Evolutionary conservation across 1,140 invertebrate species (phyloP).

Genomic region (Conus betulinus): DNA sequence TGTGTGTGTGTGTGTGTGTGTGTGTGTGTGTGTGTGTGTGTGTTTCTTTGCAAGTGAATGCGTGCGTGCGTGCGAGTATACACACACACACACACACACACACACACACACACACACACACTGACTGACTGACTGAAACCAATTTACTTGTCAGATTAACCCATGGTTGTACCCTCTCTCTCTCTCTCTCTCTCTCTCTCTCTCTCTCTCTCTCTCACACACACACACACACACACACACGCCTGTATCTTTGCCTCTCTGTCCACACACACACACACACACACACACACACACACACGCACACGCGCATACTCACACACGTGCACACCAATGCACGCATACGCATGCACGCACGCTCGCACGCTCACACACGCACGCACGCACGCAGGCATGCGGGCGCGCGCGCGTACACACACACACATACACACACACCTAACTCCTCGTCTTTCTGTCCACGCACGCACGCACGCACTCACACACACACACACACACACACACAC

Average conservation of each 20-base stretch:
- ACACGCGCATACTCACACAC: not conserved
- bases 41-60: no score
- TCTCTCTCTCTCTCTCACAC: not conserved
- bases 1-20: no score
- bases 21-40: no score
- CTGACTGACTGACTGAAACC: no score
- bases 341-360: not conserved
- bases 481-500: constrained; percentile 5
- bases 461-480: not conserved
- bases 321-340: not conserved
- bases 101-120: no score
- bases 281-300: constrained; percentile 15
- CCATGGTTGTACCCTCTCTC: no score
- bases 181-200: no score
- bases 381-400: no score
- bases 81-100: no score
- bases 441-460: not conserved
- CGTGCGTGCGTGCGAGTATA: no score
- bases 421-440: not conserved
- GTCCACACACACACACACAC: constrained; percentile 5
- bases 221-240: not conserved
- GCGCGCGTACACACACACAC: not conserved
- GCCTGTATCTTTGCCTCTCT: not conserved
- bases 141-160: no score
- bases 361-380: constrained; percentile 4